Evolutionary conservation across 2,113 vertebrate genomes (phyloP).

Genomic region (Laticauda laticaudata): DNA sequence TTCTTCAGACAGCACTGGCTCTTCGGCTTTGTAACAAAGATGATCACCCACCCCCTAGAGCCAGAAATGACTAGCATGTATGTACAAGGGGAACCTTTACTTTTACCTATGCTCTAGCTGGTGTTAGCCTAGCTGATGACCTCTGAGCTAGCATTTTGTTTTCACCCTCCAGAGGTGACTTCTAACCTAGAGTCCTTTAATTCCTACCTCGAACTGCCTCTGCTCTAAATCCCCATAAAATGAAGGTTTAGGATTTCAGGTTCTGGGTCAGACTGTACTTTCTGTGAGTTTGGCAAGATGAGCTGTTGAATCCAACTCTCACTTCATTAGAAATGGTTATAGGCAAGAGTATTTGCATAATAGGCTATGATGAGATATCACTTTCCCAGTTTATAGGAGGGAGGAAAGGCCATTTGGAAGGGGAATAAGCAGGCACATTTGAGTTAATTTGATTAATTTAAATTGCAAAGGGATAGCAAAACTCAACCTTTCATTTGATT

Average conservation of each 20-base stretch:
- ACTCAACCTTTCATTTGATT: background rate
- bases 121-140: too few relatives aligned
- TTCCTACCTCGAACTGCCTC: background rate
- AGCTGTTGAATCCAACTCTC: background rate
- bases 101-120: too few relatives aligned
- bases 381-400: slow-evolving; percentile 14
- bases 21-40: too few relatives aligned
- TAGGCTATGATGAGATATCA: background rate
- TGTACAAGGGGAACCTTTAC: too few relatives aligned
- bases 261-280: background rate
- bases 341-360: background rate
- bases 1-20: too few relatives aligned
- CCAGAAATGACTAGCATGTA: too few relatives aligned
- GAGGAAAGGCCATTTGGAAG: slow-evolving; percentile 25
- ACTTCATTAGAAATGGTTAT: background rate
- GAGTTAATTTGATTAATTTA: slow-evolving; percentile 39
- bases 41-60: too few relatives aligned
- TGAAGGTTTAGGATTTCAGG: background rate
- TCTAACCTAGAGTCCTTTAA: too few relatives aligned
- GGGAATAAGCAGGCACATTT: background rate
- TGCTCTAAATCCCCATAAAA: background rate
- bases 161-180: too few relatives aligned
- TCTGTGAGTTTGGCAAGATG: background rate
- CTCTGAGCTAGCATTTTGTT: too few relatives aligned
- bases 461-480: slow-evolving; percentile 40